Evolutionary conservation across 1,140 invertebrate species (phyloP).

Genomic region (Thaumetopoea pityocampa): DNA sequence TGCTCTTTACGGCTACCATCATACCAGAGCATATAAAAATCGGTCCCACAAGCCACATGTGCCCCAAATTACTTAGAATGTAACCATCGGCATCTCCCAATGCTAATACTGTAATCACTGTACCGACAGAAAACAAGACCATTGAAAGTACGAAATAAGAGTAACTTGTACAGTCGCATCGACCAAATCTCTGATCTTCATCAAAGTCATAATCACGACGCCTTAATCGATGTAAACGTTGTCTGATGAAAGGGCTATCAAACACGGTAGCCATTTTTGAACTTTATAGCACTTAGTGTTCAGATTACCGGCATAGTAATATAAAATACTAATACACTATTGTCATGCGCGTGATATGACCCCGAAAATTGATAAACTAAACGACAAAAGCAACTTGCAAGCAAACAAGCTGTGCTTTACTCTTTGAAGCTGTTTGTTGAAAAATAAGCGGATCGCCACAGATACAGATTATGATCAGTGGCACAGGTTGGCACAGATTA

Average conservation of each 20-base stretch:
- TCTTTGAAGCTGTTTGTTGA: no score
- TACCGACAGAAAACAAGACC: constrained; percentile 79
- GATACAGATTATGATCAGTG: no score
- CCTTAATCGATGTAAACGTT: constrained; percentile 76
- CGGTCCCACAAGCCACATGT: constrained; percentile 83
- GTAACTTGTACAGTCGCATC: constrained; percentile 82
- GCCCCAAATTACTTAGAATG: constrained; percentile 78
- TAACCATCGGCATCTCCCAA: constrained; percentile 78
- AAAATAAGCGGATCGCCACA: no score
- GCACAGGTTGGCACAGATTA: no score
- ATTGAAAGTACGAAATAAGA: constrained; percentile 80
- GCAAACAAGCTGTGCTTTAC: no score
- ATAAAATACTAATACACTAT: no score
- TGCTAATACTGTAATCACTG: constrained; percentile 79
- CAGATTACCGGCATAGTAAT: no score
- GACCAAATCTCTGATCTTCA: constrained; percentile 77
- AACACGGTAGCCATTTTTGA: constrained; percentile 78
- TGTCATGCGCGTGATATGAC: no score
- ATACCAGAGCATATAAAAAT: constrained; percentile 82
- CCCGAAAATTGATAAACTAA: no score
- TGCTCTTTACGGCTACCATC: constrained; percentile 82
- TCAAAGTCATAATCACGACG: constrained; percentile 78
- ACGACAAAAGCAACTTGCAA: no score
- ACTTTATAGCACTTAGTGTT: no score
- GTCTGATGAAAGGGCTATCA: constrained; percentile 78